Conservation (phyloP, 1,140 invertebrate species). For the Scaptomyza hsui region DNA sequence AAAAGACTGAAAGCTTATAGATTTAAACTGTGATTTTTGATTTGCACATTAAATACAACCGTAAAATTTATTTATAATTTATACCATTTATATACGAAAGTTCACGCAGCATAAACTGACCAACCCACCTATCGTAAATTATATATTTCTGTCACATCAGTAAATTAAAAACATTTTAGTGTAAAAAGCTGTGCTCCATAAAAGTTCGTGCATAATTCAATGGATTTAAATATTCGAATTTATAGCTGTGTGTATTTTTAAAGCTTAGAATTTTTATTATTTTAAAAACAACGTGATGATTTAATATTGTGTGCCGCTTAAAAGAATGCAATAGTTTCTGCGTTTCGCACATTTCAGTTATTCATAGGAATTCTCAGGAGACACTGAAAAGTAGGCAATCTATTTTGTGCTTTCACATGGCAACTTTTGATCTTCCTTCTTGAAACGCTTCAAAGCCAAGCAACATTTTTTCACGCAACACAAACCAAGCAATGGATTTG, state of each 20-base stretch:
- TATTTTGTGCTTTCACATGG: background rate
- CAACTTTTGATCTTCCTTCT: background rate
- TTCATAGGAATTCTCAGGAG: background rate
- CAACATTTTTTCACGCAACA: background rate
- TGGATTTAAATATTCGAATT: background rate
- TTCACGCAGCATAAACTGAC: background rate
- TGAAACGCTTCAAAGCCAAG: constrained; percentile 15
- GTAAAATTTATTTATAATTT: background rate
- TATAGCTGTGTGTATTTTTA: background rate
- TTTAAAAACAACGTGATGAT: too few species aligned
- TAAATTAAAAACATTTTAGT: background rate
- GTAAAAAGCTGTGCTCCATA: background rate
- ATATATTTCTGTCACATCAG: background rate
- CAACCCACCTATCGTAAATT: background rate
- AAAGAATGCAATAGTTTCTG: background rate
- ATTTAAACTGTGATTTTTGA: background rate
- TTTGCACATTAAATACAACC: background rate
- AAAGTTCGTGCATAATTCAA: background rate
- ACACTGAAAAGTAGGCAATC: background rate
- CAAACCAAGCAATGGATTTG: constrained; percentile 2
- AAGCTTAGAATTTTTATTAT: too few species aligned
- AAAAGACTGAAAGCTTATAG: too few species aligned
- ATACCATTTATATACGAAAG: background rate
- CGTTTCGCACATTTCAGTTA: background rate
- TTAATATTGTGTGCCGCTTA: too few species aligned